phyloP scores from a whole-genome alignment of 2,113 vertebrate genomes.

The Lophotis ruficrista region DNA sequence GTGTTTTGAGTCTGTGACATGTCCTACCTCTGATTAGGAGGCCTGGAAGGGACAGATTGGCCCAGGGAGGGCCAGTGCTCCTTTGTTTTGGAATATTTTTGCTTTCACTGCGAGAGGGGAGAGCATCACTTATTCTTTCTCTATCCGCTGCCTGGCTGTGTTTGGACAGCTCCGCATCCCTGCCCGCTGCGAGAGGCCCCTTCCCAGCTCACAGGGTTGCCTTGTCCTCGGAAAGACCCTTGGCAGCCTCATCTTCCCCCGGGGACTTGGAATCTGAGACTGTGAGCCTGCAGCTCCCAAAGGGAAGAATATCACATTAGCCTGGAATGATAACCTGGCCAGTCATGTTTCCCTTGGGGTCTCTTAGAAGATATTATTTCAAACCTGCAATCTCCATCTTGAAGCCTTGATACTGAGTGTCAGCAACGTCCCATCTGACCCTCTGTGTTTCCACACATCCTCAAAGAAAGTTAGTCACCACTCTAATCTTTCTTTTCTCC shows the following conservation, averaged over 20 bases:
- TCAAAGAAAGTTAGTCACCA: not conserved
- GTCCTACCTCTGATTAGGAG: not conserved
- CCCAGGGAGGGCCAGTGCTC: not conserved
- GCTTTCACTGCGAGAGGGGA: not conserved
- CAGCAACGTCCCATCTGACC: not conserved
- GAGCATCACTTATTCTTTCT: not conserved
- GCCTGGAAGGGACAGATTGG: not conserved
- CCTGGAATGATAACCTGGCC: constrained; percentile 11
- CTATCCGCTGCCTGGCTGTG: fast-evolving
- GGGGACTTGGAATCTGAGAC: constrained; percentile 37
- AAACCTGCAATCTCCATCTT: not conserved
- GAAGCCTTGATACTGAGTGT: not conserved
- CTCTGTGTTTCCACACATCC: not conserved
- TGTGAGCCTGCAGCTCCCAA: not conserved
- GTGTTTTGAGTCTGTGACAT: not conserved
- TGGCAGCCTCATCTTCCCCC: not conserved
- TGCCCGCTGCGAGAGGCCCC: fast-evolving
- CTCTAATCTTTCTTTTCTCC: not conserved
- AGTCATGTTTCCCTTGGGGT: not conserved
- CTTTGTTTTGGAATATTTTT: not conserved
- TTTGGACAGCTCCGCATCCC: not conserved
- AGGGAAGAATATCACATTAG: not conserved
- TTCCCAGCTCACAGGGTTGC: not conserved
- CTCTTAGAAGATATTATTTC: constrained; percentile 6
- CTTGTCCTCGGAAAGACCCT: not conserved